phyloP scores from a whole-genome alignment of 2,888 invertebrate species.

The Hydraecia micacea region DNA sequence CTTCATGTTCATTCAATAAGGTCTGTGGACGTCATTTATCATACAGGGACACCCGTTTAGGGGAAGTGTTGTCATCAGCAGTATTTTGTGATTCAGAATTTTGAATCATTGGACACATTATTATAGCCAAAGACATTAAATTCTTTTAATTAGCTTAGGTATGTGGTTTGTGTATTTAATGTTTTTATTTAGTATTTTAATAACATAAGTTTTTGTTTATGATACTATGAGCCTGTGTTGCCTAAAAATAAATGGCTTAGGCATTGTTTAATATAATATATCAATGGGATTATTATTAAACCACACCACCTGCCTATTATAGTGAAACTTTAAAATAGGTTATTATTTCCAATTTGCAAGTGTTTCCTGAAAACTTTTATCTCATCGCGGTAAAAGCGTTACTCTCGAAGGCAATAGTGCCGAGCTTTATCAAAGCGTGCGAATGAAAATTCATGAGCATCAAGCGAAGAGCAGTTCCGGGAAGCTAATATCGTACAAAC shows the following conservation, averaged over 20 bases:
- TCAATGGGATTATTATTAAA: too few relatives aligned
- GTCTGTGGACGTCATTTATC: slow-evolving; percentile 42
- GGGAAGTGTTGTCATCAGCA: slow-evolving; percentile 22
- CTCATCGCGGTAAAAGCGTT: slow-evolving; percentile 21
- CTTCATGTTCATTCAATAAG: slow-evolving; percentile 53
- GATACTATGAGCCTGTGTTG: too few relatives aligned
- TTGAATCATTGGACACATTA: background rate
- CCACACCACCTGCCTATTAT: background rate
- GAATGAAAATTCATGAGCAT: slow-evolving; percentile 43
- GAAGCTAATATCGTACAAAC: background rate
- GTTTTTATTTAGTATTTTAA: too few relatives aligned
- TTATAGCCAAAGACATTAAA: too few relatives aligned
- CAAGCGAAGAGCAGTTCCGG: background rate
- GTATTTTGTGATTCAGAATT: slow-evolving; percentile 8
- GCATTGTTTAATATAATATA: too few relatives aligned
- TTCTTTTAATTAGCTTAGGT: too few relatives aligned
- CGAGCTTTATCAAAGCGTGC: slow-evolving; percentile 10
- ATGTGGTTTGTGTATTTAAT: background rate
- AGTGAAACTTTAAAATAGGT: background rate
- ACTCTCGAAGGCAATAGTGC: slow-evolving; percentile 10
- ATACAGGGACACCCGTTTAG: slow-evolving; percentile 25
- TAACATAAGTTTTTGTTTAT: too few relatives aligned
- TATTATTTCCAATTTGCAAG: background rate
- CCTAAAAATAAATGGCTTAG: too few relatives aligned
- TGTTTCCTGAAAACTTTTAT: slow-evolving; percentile 5